Base-by-base conservation (phyloP, 2,888 invertebrate species). In the Eutolmus rufibarbis region DNA sequence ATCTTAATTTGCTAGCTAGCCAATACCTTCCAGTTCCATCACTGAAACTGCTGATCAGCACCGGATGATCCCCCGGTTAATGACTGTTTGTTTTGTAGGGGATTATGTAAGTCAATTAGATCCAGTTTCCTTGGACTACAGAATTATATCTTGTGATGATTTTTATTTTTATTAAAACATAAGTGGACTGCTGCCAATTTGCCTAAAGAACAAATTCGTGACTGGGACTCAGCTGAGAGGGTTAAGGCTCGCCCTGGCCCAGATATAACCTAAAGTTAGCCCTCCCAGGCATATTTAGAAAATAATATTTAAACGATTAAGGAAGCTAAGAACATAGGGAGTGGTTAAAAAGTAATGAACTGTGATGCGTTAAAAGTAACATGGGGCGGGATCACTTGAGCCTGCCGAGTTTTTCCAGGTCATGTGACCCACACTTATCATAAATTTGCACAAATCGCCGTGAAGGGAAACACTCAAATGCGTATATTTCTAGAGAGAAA, bases 391-490 rank as follows among this genome's bases (percentile, higher is more conserved):
- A 51, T 66, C 66, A 66, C 66, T 28, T 66, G 66, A 66, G 23
- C 28, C 66, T 12, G 23, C 57, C 66, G 28, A 66, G 28, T 66
- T 66, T 28, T 66, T 19, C 9, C 66, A 76, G 40, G 40, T 76
- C 76, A 76, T 76, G 76, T 76, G 76, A 76, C 76, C 37, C 3
- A n/a, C 76, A 76, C 31, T 76, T 76, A 76, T 76, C 76, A 76
- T 16, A 76, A 66, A 23, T 76, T 76, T 76, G 40, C 19, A 19
- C 28, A 40, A 14, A 31, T 76, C 28, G 40, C 14, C 16, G 76
- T 34, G 12, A 34, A 76, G 8, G 19, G 31, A 8, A 37, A 28
- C 40, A 76, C 16, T 19, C 2, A 37, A 66, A 66, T 66, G 14
- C 8, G 9, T 28, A 66, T 4, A n/a, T 37, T 37, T 16, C n/a